Evolutionary conservation across 2,888 invertebrate species (phyloP), one percentile per base, ranked within the genome.

Genomic region (Entomobrya multifasciata): DNA sequence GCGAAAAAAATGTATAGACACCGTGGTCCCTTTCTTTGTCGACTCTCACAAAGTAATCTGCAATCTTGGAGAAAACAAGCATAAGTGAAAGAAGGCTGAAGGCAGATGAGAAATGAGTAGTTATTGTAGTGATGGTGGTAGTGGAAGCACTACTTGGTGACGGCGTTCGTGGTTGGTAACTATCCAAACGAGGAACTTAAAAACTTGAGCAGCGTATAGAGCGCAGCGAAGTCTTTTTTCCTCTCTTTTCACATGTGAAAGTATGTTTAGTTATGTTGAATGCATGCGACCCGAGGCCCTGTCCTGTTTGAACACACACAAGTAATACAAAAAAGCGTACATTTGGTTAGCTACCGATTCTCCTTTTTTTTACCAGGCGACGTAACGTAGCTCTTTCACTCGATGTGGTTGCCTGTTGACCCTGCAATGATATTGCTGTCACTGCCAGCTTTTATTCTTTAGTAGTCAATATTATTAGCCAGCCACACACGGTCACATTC

Each of bases 401-500:
- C 30, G 30, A 1, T 41, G 83, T 83, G 67, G 52, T 41, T 83
- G 83, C 83, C 83, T 83, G 83, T 83, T 83, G 83, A 83, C 83
- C 83, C 83, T 76, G 76, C 47, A 76, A 67, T 44, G 76, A 76
- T 60, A 47, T 52, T 67, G 44, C 60, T 77, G 76, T 65, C 76
- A 76, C 25, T 76, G 52, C 83, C 83, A 77, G 55, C 49, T 25
- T 77, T 83, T 83, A 74, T 82, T 60, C 74, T 74, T 30, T 49
- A 74, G 25, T 65, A 83, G 83, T 76, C 67, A 65, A 76, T 83
- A 83, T 8, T 6, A 6, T 6, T 83, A 76, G 76, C 76, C 76
- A 83, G 83, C 83, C 65, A 77, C 83, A 83, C 76, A 76, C 67
- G 76, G 83, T 55, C 76, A 76, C 83, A 83, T 83, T 83, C 83